Evolutionary conservation across 2,113 vertebrate species (phyloP).

Genomic region (Gobiocypris rarus): DNA sequence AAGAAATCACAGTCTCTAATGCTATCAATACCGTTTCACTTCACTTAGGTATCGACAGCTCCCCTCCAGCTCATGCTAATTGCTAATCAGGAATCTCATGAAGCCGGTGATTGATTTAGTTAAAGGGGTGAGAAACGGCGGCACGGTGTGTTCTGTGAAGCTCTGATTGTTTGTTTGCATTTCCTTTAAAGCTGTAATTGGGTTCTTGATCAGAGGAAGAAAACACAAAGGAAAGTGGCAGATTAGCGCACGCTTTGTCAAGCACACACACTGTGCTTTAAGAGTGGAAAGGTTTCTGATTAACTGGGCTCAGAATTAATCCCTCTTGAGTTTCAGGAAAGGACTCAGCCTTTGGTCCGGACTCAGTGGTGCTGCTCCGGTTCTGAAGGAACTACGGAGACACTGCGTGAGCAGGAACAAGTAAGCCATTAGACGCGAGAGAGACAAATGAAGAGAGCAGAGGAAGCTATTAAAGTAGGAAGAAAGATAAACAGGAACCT

Average conservation of each 20-base stretch:
- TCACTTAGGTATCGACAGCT: slow-evolving; percentile 40
- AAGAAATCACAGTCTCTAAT: slow-evolving; percentile 25
- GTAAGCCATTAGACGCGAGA: slow-evolving; percentile 48
- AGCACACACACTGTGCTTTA: slow-evolving; percentile 45
- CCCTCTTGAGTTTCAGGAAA: slow-evolving; percentile 55
- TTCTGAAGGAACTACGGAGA: slow-evolving; percentile 35
- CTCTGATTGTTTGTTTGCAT: slow-evolving; percentile 51
- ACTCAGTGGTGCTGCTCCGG: slow-evolving; percentile 47
- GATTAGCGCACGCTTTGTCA: slow-evolving; percentile 52
- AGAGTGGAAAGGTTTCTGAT: slow-evolving; percentile 51
- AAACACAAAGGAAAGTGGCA: slow-evolving; percentile 43
- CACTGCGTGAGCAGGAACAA: slow-evolving; percentile 20
- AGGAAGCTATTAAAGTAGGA: not conserved
- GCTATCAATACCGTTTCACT: slow-evolving; percentile 14
- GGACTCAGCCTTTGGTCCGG: slow-evolving; percentile 33
- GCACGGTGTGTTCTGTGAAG: slow-evolving; percentile 16
- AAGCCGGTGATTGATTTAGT: slow-evolving; percentile 50
- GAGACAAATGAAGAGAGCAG: slow-evolving; percentile 29
- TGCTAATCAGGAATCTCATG: slow-evolving; percentile 51
- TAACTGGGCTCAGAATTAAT: slow-evolving; percentile 52
- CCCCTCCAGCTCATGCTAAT: slow-evolving; percentile 43
- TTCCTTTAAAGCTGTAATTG: slow-evolving; percentile 55
- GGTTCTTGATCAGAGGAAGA: slow-evolving; percentile 54
- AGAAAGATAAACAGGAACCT: slow-evolving; percentile 16
- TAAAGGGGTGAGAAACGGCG: not conserved